phyloP scores from a whole-genome alignment of 1,140 invertebrate genomes.

The Apis dorsata region DNA sequence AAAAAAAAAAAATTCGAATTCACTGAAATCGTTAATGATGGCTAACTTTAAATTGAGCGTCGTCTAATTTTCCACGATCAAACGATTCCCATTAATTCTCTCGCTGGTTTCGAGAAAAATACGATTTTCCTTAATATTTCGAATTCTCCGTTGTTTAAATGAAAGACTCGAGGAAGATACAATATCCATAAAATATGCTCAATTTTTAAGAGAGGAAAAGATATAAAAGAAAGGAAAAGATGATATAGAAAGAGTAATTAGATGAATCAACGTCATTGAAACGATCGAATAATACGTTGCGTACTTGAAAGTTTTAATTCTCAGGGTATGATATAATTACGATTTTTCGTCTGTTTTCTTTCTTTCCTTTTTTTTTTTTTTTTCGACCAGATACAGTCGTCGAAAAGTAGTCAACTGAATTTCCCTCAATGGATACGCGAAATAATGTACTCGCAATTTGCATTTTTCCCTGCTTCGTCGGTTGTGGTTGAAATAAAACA shows the following conservation, averaged over 20 bases:
- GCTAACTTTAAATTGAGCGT: neutral
- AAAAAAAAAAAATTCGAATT: neutral
- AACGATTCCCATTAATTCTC: neutral
- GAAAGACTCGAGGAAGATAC: neutral
- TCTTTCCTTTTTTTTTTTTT: neutral
- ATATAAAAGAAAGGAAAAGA: too few species aligned
- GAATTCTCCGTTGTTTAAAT: neutral
- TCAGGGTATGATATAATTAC: neutral
- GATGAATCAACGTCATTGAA: neutral
- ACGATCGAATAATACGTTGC: conserved; percentile 3
- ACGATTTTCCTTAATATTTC: neutral
- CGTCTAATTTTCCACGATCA: neutral
- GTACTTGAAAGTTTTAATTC: conserved; percentile 9
- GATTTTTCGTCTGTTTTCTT: neutral
- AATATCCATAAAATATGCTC: neutral
- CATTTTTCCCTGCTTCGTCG: neutral
- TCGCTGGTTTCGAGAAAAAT: neutral
- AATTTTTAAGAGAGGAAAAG: neutral
- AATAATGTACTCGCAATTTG: neutral
- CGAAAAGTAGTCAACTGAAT: neutral
- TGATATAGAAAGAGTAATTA: neutral
- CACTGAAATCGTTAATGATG: neutral
- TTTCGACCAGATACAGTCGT: neutral
- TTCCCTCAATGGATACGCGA: neutral
- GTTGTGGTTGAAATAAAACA: neutral